Conservation (phyloP, 2,888 invertebrate genomes). For the Tipula unca region DNA sequence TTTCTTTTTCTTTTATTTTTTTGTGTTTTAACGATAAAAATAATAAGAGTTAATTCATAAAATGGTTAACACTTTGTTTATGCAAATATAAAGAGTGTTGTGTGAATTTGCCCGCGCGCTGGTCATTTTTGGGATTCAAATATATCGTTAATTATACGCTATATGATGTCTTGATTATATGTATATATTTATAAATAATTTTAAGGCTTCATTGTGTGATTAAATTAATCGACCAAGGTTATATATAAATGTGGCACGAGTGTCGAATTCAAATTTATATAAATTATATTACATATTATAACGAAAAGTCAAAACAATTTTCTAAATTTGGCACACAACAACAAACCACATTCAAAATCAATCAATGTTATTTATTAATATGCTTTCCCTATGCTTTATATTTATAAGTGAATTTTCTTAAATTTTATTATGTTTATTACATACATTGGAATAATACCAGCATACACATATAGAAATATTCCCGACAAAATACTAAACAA, state of each 20-base stretch:
- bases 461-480: neutral
- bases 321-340: neutral
- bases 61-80: neutral
- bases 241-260: neutral
- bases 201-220: neutral
- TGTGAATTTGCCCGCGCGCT: neutral
- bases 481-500: neutral
- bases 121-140: neutral
- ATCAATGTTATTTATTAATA: neutral
- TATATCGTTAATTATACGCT: neutral
- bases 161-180: neutral
- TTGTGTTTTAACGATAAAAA: neutral
- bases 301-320: too few relatives aligned
- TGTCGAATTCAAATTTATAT: neutral
- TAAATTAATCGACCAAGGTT: neutral
- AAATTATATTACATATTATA: too few relatives aligned
- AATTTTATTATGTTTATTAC: neutral
- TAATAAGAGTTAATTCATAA: neutral
- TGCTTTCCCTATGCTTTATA: neutral
- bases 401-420: neutral
- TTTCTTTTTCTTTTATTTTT: neutral
- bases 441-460: neutral
- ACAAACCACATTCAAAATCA: neutral
- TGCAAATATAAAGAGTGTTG: neutral
- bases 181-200: too few relatives aligned